Evolutionary conservation across 2,888 invertebrate species (phyloP).

Genomic region (Noctuana brunneofusca): DNA sequence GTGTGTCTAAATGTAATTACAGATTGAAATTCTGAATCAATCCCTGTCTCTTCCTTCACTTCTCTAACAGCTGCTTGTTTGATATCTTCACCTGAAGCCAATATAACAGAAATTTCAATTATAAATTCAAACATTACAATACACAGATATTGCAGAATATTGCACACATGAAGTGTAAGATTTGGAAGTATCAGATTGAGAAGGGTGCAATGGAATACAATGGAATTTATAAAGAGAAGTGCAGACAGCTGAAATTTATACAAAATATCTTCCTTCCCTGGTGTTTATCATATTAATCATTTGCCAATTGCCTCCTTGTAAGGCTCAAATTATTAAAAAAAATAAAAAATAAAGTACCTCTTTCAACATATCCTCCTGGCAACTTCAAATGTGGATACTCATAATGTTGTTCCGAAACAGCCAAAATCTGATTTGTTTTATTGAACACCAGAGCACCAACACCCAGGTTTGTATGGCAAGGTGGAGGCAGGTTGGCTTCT

Average conservation of each 20-base stretch:
- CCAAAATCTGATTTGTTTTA: conserved; percentile 87
- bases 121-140: too few species aligned
- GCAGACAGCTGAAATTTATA: too few species aligned
- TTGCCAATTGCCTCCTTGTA: too few species aligned
- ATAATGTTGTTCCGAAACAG: conserved; percentile 90
- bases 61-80: conserved; percentile 91
- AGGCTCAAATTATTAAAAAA: background rate
- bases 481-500: conserved; percentile 87
- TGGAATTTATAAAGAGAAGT: too few species aligned
- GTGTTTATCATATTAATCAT: too few species aligned
- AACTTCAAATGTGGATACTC: conserved; percentile 91
- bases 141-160: too few species aligned
- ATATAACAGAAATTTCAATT: background rate
- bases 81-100: conserved; percentile 89
- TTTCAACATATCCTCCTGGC: conserved; percentile 95
- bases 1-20: conserved; percentile 90
- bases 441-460: conserved; percentile 94
- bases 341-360: conserved; percentile 73
- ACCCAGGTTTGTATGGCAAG: conserved; percentile 90
- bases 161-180: too few species aligned
- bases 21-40: conserved; percentile 88
- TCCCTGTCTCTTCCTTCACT: conserved; percentile 95
- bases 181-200: too few species aligned
- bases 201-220: too few species aligned
- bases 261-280: too few species aligned